phyloP scores from a whole-genome alignment of 30 jellyfish, hydroid and myxozoan species.

The Cassiopea xamachana region DNA sequence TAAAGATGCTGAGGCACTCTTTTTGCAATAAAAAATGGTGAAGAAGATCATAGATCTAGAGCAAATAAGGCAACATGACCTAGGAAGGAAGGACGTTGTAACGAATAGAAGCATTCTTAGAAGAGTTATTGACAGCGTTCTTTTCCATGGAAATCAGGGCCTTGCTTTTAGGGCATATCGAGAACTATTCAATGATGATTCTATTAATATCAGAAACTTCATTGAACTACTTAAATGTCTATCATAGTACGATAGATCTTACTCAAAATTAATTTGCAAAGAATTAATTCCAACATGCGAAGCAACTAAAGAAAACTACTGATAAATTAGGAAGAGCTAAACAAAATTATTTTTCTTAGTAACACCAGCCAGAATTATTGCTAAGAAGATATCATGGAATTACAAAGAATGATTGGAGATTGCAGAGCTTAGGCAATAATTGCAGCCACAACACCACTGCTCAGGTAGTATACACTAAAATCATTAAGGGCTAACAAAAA shows the following conservation, averaged over 20 bases:
- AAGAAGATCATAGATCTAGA: background rate
- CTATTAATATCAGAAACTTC: background rate
- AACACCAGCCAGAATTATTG: constrained; percentile 37
- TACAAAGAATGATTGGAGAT: background rate
- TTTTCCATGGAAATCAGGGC: constrained; percentile 35
- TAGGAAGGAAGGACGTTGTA: constrained; percentile 16
- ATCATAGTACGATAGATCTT: no score
- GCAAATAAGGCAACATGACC: background rate
- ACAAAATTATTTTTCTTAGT: constrained; percentile 54
- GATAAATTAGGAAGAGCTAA: constrained; percentile 31
- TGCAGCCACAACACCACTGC: constrained; percentile 62
- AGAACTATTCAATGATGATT: background rate
- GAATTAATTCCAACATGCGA: background rate
- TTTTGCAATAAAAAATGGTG: constrained; percentile 31
- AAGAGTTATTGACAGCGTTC: no score
- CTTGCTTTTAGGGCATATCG: constrained; percentile 28
- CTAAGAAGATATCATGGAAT: no score
- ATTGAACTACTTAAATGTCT: no score
- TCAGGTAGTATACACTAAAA: constrained; percentile 5
- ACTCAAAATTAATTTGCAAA: background rate
- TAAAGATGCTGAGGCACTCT: constrained; percentile 26
- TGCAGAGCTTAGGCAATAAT: constrained; percentile 35
- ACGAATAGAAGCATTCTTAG: constrained; percentile 22
- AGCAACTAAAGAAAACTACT: background rate
- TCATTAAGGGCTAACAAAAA: background rate